Evolutionary conservation across 2,113 vertebrate species (phyloP).

Genomic region (Seriola quinqueradiata): DNA sequence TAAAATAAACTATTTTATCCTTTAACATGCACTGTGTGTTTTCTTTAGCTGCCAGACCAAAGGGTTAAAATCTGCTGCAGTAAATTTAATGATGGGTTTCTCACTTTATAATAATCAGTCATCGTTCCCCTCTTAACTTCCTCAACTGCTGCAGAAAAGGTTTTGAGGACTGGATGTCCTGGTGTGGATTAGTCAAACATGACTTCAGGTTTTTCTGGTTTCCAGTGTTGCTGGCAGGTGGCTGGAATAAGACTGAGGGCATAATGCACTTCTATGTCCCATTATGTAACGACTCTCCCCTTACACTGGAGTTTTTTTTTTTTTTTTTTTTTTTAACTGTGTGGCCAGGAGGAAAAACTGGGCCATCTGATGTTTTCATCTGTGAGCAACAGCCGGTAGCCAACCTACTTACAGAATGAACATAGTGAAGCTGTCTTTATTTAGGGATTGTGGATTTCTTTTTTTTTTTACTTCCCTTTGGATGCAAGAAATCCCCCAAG

Average conservation of each 20-base stretch:
- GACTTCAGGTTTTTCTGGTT: constrained; percentile 62
- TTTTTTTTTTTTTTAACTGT: background rate
- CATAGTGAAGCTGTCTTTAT: background rate
- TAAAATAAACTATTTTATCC: constrained; percentile 99
- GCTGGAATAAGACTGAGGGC: background rate
- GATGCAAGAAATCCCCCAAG: background rate
- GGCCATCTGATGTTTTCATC: background rate
- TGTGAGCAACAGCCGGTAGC: background rate
- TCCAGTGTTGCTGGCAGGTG: constrained; percentile 10
- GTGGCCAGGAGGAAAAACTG: background rate
- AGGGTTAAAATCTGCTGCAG: background rate
- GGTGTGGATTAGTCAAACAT: background rate
- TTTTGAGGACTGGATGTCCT: background rate
- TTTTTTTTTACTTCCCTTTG: background rate
- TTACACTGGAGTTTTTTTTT: background rate
- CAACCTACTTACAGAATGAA: background rate
- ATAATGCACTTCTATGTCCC: background rate
- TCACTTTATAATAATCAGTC: background rate
- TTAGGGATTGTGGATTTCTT: background rate
- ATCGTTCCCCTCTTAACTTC: background rate
- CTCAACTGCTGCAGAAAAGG: background rate
- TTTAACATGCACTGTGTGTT: constrained; percentile 74
- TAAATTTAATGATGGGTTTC: background rate
- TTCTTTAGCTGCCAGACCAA: background rate
- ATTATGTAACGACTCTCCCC: constrained; percentile 1